phyloP scores from a whole-genome alignment of 2,797 vertebrate species.

The Dipus sagitta region DNA sequence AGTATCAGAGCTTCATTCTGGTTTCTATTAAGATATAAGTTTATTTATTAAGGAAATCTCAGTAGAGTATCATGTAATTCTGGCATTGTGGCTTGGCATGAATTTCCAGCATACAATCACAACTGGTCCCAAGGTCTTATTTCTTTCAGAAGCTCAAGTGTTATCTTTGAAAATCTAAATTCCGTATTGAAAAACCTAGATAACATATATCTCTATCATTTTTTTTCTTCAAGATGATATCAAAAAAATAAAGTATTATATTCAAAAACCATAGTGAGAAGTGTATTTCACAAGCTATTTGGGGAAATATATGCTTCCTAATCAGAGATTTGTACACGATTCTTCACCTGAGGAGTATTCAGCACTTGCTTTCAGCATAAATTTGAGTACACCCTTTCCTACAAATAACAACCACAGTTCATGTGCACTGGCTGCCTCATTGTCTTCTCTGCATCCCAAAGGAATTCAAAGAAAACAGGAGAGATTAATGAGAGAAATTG shows the following conservation, averaged over 20 bases:
- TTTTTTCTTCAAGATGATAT: slow-evolving; percentile 3
- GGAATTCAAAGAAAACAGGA: slow-evolving; percentile 5
- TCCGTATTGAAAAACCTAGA: neutral
- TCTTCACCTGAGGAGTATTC: neutral
- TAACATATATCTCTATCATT: neutral
- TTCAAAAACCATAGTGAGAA: neutral
- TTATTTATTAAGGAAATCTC: slow-evolving; percentile 1
- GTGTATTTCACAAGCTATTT: neutral
- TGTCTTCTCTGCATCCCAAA: slow-evolving; percentile 39
- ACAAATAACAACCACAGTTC: slow-evolving; percentile 4
- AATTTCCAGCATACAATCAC: neutral
- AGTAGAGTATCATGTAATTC: neutral
- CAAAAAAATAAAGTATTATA: neutral
- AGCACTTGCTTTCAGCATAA: neutral
- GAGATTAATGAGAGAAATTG: slow-evolving; percentile 44
- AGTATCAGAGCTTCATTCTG: neutral
- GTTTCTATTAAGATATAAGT: neutral
- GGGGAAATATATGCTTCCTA: neutral
- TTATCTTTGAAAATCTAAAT: neutral
- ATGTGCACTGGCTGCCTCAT: neutral
- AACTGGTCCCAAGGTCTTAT: neutral
- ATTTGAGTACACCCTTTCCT: neutral
- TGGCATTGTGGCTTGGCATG: neutral
- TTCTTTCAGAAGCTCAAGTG: neutral
- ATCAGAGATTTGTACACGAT: neutral